A percentile compares a stretch with the other conserved stretches of the same genome.
These are phyloP conservation scores for Myotis davidii DNA, from an alignment of 2,113 vertebrate genomes.

Conservation along the genomic window DNA sequence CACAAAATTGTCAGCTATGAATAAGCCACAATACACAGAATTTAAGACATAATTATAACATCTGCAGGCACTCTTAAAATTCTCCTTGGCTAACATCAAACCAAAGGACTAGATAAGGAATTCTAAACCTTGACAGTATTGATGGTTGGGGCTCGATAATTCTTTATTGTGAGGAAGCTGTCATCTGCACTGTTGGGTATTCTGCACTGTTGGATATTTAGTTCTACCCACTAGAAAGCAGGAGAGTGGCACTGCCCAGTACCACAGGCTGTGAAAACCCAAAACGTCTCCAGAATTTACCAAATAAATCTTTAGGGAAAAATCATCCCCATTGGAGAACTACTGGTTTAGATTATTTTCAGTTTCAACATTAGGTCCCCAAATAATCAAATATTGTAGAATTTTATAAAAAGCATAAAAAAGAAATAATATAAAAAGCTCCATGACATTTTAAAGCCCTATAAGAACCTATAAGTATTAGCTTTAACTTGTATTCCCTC, in stretches of 20 bases:
- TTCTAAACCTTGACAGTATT: background rate
- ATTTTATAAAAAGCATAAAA: background rate
- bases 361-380: background rate
- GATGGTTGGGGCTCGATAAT: background rate
- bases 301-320: background rate
- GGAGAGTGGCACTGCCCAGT: background rate
- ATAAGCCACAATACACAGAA: constrained; percentile 27
- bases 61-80: background rate
- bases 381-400: background rate
- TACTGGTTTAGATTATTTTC: background rate
- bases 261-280: background rate
- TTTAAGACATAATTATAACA: background rate
- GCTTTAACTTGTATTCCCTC: constrained; percentile 5
- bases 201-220: background rate
- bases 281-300: background rate
- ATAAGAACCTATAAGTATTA: background rate
- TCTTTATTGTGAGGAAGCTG: background rate
- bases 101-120: constrained; percentile 35
- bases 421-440: constrained; percentile 3
- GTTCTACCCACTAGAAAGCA: background rate
- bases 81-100: background rate
- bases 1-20: background rate
- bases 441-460: background rate
- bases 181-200: background rate
- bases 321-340: background rate